Evolutionary conservation across 2,797 vertebrate genomes (phyloP).

Genomic region (Enteromius anoplus): DNA sequence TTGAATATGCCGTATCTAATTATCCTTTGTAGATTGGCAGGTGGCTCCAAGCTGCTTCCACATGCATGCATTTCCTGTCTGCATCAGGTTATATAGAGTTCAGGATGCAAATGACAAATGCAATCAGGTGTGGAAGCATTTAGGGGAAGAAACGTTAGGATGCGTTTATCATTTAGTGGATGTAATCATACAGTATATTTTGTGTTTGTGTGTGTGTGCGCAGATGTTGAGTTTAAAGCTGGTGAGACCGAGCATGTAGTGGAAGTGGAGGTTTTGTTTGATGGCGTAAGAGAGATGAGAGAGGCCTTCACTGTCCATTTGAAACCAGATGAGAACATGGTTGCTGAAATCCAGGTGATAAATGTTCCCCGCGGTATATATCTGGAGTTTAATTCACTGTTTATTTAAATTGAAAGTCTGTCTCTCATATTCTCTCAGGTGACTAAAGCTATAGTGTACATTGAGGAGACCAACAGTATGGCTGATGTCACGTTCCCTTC

Average conservation of each 20-base stretch:
- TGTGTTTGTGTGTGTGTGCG: conserved; percentile 42
- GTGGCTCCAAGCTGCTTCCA: conserved; percentile 22
- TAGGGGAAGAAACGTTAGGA: conserved; percentile 20
- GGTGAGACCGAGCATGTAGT: conserved; percentile 86
- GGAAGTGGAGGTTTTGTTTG: conserved; percentile 89
- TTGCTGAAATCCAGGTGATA: conserved; percentile 90
- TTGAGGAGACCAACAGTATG: conserved; percentile 91
- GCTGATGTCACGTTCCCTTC: conserved; percentile 96
- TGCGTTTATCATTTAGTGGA: conserved; percentile 35
- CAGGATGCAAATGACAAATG: conserved; percentile 38
- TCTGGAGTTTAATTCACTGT: neutral
- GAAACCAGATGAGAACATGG: conserved; percentile 93
- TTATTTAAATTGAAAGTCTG: neutral
- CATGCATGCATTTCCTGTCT: conserved; percentile 25
- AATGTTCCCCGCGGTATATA: neutral
- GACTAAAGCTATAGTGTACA: conserved; percentile 90
- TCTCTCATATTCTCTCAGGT: conserved; percentile 69
- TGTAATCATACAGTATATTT: neutral
- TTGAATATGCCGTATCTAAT: conserved; percentile 38
- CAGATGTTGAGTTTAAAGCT: conserved; percentile 91
- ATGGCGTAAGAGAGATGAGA: conserved; percentile 89
- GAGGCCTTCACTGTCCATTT: conserved; percentile 94
- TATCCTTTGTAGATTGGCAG: conserved; percentile 45
- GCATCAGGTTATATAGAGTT: conserved; percentile 44
- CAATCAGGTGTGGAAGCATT: conserved; percentile 38